Base-by-base conservation (phyloP, 2,888 invertebrate genomes). In the Carcina quercana region DNA sequence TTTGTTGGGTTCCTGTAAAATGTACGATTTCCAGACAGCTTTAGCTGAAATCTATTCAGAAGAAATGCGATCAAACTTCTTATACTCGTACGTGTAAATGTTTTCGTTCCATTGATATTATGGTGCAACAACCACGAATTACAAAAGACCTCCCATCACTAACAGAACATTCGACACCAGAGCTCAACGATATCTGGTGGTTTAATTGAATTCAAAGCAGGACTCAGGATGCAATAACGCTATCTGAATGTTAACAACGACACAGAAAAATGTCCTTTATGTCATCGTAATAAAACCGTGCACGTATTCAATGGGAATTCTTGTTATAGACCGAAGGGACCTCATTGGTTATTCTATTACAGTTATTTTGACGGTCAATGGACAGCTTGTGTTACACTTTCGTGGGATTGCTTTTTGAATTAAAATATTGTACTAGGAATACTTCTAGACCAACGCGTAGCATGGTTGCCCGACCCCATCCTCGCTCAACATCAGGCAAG, bases 61-160 rank as follows among this genome's bases (percentile, higher is more conserved):
- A n/a, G n/a, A n/a, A n/a, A n/a, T n/a, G n/a, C n/a, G n/a, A n/a
- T n/a, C n/a, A n/a, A n/a, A n/a, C n/a, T n/a, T n/a, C n/a, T n/a
- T n/a, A n/a, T n/a, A n/a, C n/a, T n/a, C n/a, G n/a, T n/a, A n/a
- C 42, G 35, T 31, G 35, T 47, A 49, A 43, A 54, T 58, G 58
- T 62, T 59, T 65, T 59, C 39, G 47, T 51, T 67, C 65, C 65
- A 59, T 43, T 34, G 45, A 42, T 41, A 34, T 25, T 41, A 39
- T 70, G 64, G 65, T 57, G 67, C 63, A 68, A n/a, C n/a, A n/a
- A 33, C 59, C 30, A 35, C 61, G 50, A 58, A 32, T 28, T 27
- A 37, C 45, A n/a, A 3, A 31, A 43, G 49, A 53, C 15, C 57
- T 38, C n/a, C 29, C 0, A 10, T 24, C n/a, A 27, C 15, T 7